phyloP scores from a whole-genome alignment of 2,888 invertebrate genomes.

The Malacosoma neustria region DNA sequence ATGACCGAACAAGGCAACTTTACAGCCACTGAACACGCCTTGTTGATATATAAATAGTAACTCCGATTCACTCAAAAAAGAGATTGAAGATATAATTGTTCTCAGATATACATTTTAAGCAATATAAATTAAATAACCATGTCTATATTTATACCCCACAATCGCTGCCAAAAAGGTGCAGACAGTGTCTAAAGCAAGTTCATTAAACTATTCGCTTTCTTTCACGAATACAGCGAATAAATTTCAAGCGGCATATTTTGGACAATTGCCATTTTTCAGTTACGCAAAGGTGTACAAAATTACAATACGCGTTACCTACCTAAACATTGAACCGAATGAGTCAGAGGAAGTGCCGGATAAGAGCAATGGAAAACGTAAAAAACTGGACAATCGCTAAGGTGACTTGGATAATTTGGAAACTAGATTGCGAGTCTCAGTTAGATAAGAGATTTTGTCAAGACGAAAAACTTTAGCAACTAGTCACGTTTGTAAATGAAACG shows the following conservation, averaged over 20 bases:
- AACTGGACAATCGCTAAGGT: slow-evolving; percentile 33
- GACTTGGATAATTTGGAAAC: slow-evolving; percentile 49
- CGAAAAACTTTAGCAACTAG: slow-evolving; percentile 51
- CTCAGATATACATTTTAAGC: too few species aligned
- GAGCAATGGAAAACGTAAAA: slow-evolving; percentile 29
- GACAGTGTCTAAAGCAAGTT: too few species aligned
- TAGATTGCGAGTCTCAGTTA: slow-evolving; percentile 43
- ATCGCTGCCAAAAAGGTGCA: too few species aligned
- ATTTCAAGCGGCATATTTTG: slow-evolving; percentile 34
- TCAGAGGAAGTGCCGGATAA: slow-evolving; percentile 40
- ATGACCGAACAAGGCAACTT: too few species aligned
- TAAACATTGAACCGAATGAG: slow-evolving; percentile 16
- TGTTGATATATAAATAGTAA: too few species aligned
- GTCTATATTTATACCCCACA: too few species aligned
- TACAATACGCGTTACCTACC: slow-evolving; percentile 16
- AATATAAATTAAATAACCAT: too few species aligned
- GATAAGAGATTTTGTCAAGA: slow-evolving; percentile 34
- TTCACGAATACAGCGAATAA: slow-evolving; percentile 35
- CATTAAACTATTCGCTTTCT: slow-evolving; percentile 32
- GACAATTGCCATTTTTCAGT: slow-evolving; percentile 37
- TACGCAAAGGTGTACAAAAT: slow-evolving; percentile 29
- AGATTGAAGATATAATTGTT: too few species aligned
- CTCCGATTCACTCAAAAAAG: too few species aligned
- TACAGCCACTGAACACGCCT: too few species aligned
- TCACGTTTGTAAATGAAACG: slow-evolving; percentile 52